Conservation (phyloP, 2,888 invertebrate genomes). For the Acronicta psi region DNA sequence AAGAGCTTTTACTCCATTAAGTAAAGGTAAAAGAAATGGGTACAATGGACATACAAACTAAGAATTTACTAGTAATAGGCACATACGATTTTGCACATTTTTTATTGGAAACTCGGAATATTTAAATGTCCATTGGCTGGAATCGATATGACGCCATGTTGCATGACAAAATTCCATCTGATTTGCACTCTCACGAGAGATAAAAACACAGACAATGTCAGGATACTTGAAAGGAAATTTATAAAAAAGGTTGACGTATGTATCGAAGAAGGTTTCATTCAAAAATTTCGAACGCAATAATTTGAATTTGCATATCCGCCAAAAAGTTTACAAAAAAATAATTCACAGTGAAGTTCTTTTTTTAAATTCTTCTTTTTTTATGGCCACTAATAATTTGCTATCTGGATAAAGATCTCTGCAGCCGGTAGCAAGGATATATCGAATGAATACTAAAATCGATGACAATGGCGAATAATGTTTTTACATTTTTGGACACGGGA, state of each 20-base stretch:
- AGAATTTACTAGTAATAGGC: background rate
- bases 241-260: constrained; percentile 20
- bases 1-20: too few relatives aligned
- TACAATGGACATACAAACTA: too few relatives aligned
- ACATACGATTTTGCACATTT: background rate
- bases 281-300: constrained; percentile 26
- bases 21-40: background rate
- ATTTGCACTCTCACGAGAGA: constrained; percentile 2
- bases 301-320: constrained; percentile 65
- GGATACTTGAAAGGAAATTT: constrained; percentile 41
- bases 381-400: constrained; percentile 33
- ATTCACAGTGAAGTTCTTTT: constrained; percentile 21
- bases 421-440: constrained; percentile 58
- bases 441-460: constrained; percentile 73
- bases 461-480: constrained; percentile 67
- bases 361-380: constrained; percentile 13
- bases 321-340: constrained; percentile 36
- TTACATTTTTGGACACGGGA: constrained; percentile 66
- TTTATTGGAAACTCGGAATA: too few relatives aligned
- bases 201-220: background rate
- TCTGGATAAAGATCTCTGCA: constrained; percentile 64
- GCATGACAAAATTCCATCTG: constrained; percentile 4
- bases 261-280: constrained; percentile 7
- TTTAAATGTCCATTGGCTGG: too few relatives aligned
- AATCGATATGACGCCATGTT: constrained; percentile 3